Percentiles rank a stretch among this genome's conserved stretches.
Evolutionary conservation across 2,797 vertebrate species (phyloP).

Genomic region (Eremophila alpestris): DNA sequence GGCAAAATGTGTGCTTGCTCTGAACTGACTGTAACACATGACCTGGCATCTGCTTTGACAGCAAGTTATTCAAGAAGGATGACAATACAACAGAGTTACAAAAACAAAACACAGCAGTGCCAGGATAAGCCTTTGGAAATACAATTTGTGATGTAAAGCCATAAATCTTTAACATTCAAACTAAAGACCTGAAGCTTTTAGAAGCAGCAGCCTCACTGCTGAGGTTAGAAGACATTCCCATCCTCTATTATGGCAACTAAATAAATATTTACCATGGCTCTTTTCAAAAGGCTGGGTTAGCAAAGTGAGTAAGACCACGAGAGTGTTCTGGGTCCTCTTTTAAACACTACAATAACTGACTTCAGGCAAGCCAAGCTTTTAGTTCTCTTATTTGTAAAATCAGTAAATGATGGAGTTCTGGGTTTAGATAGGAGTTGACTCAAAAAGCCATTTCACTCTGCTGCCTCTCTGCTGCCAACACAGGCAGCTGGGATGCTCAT

Average conservation of each 20-base stretch:
- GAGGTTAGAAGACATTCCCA: neutral
- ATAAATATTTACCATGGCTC: conserved; percentile 36
- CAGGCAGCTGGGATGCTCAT: neutral
- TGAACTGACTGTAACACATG: neutral
- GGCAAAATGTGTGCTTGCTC: neutral
- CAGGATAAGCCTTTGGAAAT: conserved; percentile 9
- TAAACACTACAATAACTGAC: neutral
- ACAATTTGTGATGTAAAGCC: neutral
- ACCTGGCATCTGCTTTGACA: neutral
- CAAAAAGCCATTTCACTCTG: neutral
- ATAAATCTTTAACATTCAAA: neutral
- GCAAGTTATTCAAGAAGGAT: neutral
- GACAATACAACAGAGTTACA: neutral
- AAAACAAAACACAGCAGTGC: neutral
- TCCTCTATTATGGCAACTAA: conserved; percentile 35
- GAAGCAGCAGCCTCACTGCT: neutral
- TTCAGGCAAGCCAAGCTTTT: neutral
- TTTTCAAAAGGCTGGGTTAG: neutral
- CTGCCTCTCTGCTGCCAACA: neutral
- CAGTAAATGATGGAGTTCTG: neutral
- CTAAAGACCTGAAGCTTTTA: neutral
- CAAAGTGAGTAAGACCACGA: neutral
- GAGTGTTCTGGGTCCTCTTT: neutral
- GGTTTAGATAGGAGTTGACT: neutral
- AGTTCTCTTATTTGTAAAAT: neutral